Evolutionary conservation across 2,797 vertebrate genomes (phyloP).

Genomic region (Onychomys leucogaster): DNA sequence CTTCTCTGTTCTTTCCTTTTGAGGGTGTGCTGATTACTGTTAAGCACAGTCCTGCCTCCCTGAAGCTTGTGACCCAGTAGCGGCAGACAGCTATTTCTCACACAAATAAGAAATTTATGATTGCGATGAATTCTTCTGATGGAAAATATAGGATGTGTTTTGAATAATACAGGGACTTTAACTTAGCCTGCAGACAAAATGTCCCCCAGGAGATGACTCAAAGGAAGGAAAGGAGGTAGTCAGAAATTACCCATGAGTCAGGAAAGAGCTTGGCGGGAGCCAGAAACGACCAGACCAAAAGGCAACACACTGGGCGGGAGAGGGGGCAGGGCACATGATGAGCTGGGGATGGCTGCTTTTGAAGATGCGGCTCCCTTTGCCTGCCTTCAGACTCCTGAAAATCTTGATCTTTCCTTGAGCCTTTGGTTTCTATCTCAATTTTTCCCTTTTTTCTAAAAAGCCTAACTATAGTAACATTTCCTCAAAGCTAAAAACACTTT

Average conservation of each 20-base stretch:
- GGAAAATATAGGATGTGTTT: constrained; percentile 18
- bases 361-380: constrained; percentile 20
- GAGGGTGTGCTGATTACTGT: neutral
- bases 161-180: constrained; percentile 40
- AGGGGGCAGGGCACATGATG: neutral
- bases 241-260: constrained; percentile 62
- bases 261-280: constrained; percentile 1
- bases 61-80: neutral
- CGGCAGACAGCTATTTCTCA: neutral
- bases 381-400: constrained; percentile 14
- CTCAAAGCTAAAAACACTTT: neutral
- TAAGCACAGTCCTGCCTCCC: neutral
- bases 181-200: constrained; percentile 40
- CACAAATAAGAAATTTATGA: constrained; percentile 14
- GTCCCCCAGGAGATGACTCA: constrained; percentile 66
- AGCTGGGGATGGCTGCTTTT: neutral
- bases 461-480: neutral
- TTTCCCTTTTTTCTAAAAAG: neutral
- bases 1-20: neutral
- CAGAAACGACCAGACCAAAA: constrained; percentile 9
- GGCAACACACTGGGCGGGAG: neutral
- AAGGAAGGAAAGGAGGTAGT: constrained; percentile 51
- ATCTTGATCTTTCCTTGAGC: neutral
- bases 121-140: constrained; percentile 47
- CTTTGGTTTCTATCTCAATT: constrained; percentile 32